Evolutionary conservation across 2,797 vertebrate species (phyloP).

Genomic region (Antennarius maculatus): DNA sequence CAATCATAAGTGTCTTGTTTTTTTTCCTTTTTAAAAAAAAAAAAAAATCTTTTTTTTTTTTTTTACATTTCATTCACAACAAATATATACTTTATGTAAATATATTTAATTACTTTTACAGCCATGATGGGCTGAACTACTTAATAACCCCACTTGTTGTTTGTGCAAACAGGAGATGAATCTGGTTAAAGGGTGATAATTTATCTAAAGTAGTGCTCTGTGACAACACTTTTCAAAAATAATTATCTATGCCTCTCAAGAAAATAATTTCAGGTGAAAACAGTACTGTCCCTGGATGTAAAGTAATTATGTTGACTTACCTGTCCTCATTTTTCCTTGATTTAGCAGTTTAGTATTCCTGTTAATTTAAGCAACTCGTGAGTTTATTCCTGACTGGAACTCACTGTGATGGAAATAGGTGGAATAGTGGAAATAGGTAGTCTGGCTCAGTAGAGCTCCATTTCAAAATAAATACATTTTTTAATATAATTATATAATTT

Average conservation of each 20-base stretch:
- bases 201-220: constrained; percentile 12
- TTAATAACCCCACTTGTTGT: constrained; percentile 15
- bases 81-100: constrained; percentile 1
- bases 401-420: not conserved
- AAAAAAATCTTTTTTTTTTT: too few relatives aligned
- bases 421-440: not conserved
- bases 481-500: not conserved
- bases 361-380: not conserved
- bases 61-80: constrained; percentile 25
- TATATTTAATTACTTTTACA: constrained; percentile 6
- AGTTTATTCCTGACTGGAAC: not conserved
- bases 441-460: not conserved
- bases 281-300: not conserved
- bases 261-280: too few relatives aligned
- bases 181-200: constrained; percentile 25
- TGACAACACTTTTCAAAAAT: not conserved
- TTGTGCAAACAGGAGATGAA: constrained; percentile 34
- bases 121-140: constrained; percentile 5
- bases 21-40: too few relatives aligned
- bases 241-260: constrained; percentile 1
- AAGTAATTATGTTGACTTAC: not conserved
- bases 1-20: constrained; percentile 1
- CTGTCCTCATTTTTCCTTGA: not conserved
- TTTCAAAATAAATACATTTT: too few relatives aligned
- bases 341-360: not conserved